These are phyloP conservation scores for Cladopsammia gracilis DNA, from an alignment of 64 coral and sea anemone genomes.

Conservation along the genomic window DNA sequence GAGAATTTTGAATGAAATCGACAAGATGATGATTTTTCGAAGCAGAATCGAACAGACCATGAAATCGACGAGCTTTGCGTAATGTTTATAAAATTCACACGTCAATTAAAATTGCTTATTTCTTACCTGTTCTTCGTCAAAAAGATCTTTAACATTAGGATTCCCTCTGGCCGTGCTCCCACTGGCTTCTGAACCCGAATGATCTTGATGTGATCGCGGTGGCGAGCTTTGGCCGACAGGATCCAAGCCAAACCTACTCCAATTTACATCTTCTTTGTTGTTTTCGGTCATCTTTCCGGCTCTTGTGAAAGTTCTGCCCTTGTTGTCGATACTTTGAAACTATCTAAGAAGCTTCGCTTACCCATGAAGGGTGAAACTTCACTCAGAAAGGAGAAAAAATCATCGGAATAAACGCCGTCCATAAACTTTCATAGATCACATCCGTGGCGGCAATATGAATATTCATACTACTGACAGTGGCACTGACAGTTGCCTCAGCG, in stretches of 20 bases:
- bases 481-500: background rate
- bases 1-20: background rate
- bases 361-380: slow-evolving; percentile 14
- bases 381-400: slow-evolving; percentile 5
- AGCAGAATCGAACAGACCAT: background rate
- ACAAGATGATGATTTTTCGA: background rate
- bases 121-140: slow-evolving; percentile 76
- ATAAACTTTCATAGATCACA: background rate
- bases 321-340: background rate
- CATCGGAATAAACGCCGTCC: background rate
- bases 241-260: slow-evolving; percentile 77
- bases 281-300: slow-evolving; percentile 34
- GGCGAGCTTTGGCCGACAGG: slow-evolving; percentile 45
- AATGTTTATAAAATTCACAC: background rate
- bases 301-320: background rate
- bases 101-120: too few species aligned
- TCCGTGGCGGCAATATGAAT: background rate
- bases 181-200: background rate
- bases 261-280: slow-evolving; percentile 54
- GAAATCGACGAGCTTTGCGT: background rate
- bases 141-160: slow-evolving; percentile 77
- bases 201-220: background rate
- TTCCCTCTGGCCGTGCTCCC: slow-evolving; percentile 45
- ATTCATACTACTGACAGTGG: slow-evolving; percentile 10
- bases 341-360: background rate